Evolutionary conservation across 92 coral and sea anemone species (phyloP).

Genomic region (Blastomussa wellsi): DNA sequence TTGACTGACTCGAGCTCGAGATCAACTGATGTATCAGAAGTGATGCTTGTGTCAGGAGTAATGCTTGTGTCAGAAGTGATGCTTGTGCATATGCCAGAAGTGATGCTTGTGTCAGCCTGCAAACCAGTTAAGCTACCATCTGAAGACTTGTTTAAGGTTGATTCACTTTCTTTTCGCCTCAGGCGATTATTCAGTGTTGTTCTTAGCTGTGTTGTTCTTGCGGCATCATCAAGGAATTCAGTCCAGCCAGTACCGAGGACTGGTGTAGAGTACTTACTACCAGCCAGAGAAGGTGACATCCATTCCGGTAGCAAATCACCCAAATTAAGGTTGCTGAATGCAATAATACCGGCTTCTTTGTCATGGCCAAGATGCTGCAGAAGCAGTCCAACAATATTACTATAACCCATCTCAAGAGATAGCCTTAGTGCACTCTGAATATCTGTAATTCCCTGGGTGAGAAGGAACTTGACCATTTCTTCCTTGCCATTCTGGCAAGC

Average conservation of each 20-base stretch:
- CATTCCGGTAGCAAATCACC: constrained; percentile 80
- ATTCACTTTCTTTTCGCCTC: not conserved
- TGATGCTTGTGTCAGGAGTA: not conserved
- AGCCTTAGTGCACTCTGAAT: constrained; percentile 82
- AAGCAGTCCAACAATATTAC: constrained; percentile 82
- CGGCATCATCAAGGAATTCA: constrained; percentile 70
- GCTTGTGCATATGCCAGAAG: not conserved
- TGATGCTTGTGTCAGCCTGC: not conserved
- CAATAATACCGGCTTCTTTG: constrained; percentile 92
- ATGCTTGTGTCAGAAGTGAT: not conserved
- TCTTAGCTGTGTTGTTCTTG: constrained; percentile 55
- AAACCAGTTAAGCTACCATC: not conserved
- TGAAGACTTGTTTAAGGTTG: not conserved
- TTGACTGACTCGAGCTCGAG: constrained; percentile 24
- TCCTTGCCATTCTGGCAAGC: constrained; percentile 85
- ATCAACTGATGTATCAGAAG: not conserved
- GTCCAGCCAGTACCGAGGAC: constrained; percentile 52
- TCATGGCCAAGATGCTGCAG: constrained; percentile 94
- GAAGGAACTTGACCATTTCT: constrained; percentile 81
- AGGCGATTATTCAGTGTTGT: constrained; percentile 21
- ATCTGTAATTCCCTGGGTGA: constrained; percentile 87
- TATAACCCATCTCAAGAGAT: constrained; percentile 80
- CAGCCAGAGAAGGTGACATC: constrained; percentile 87
- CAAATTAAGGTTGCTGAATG: constrained; percentile 88
- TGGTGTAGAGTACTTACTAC: constrained; percentile 60